Conservation (phyloP, 2,113 vertebrate genomes). For the Lipophrys pholis region DNA sequence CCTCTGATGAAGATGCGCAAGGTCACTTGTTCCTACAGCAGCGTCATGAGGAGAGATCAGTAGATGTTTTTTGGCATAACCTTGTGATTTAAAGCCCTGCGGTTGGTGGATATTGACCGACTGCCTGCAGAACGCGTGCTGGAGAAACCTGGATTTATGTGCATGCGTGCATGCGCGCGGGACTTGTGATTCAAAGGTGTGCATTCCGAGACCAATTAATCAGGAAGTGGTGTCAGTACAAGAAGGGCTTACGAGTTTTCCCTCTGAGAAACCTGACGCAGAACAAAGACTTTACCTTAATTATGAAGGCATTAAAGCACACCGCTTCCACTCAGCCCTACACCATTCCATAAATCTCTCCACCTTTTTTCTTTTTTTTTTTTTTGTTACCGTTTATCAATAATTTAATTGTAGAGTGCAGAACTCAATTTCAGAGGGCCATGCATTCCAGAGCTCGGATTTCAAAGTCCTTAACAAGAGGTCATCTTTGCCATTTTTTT, state of each 20-base stretch:
- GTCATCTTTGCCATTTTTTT: slow-evolving; percentile 13
- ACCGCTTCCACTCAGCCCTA: slow-evolving; percentile 3
- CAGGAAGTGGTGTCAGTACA: slow-evolving; percentile 39
- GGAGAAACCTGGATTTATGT: slow-evolving; percentile 13
- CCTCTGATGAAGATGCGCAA: slow-evolving; percentile 12
- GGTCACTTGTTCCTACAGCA: slow-evolving; percentile 31
- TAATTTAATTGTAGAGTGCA: slow-evolving; percentile 16
- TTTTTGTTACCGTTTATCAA: slow-evolving; percentile 7
- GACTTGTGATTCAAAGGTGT: slow-evolving; percentile 59
- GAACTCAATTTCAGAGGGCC: slow-evolving; percentile 2
- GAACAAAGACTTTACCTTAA: slow-evolving; percentile 46
- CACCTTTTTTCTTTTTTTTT: not conserved
- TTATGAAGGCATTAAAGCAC: slow-evolving; percentile 44
- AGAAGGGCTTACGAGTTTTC: slow-evolving; percentile 51
- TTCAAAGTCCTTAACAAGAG: not conserved
- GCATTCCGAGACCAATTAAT: slow-evolving; percentile 65
- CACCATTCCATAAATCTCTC: not conserved
- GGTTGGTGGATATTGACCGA: slow-evolving; percentile 26
- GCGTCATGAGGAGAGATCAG: slow-evolving; percentile 37
- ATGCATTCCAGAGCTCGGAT: not conserved
- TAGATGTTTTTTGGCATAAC: slow-evolving; percentile 39
- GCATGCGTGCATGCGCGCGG: slow-evolving; percentile 19
- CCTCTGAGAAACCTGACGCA: slow-evolving; percentile 37
- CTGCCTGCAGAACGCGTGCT: slow-evolving; percentile 14
- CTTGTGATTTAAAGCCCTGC: slow-evolving; percentile 54